phyloP scores from a whole-genome alignment of 2,888 invertebrate genomes.

The Trichopoda pennipes region DNA sequence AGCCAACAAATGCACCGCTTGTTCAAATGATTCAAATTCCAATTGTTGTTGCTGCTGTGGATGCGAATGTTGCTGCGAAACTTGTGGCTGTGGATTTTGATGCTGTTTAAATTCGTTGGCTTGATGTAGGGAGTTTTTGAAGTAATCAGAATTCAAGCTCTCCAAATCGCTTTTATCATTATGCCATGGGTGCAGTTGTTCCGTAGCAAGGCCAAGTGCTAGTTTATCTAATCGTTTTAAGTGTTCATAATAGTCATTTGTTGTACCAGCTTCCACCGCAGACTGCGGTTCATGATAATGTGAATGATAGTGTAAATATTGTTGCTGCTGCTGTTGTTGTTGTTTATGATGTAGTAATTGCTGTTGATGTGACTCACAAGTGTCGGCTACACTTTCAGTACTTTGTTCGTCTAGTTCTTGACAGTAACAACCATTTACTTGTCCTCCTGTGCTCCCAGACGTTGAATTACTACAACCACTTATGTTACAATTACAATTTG shows the following conservation, averaged over 20 bases:
- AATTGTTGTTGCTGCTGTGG: constrained; percentile 70
- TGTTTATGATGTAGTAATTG: constrained; percentile 69
- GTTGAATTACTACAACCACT: constrained; percentile 32
- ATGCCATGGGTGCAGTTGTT: constrained; percentile 79
- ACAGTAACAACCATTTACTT: constrained; percentile 49
- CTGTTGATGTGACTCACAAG: constrained; percentile 75
- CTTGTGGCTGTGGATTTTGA: constrained; percentile 26
- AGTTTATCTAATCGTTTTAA: constrained; percentile 79
- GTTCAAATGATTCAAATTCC: constrained; percentile 75
- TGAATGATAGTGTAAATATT: constrained; percentile 63
- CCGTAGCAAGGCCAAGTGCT: constrained; percentile 73
- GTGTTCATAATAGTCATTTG: constrained; percentile 80
- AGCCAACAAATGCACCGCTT: constrained; percentile 72
- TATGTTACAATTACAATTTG: constrained; percentile 67
- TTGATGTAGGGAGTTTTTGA: constrained; percentile 80
- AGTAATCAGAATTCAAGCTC: constrained; percentile 81
- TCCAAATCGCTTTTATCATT: constrained; percentile 81
- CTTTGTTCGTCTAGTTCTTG: constrained; percentile 71
- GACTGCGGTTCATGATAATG: constrained; percentile 60
- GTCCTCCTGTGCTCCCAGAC: constrained; percentile 34
- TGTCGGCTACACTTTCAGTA: constrained; percentile 73
- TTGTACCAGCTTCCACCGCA: constrained; percentile 72
- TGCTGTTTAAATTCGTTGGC: constrained; percentile 72
- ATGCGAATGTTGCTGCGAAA: constrained; percentile 23
- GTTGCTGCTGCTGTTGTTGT: constrained; percentile 69